Evolutionary conservation across 2,888 invertebrate genomes (phyloP), one percentile per base, ranked within the genome.

Genomic region (Rhogogaster chlorosoma): DNA sequence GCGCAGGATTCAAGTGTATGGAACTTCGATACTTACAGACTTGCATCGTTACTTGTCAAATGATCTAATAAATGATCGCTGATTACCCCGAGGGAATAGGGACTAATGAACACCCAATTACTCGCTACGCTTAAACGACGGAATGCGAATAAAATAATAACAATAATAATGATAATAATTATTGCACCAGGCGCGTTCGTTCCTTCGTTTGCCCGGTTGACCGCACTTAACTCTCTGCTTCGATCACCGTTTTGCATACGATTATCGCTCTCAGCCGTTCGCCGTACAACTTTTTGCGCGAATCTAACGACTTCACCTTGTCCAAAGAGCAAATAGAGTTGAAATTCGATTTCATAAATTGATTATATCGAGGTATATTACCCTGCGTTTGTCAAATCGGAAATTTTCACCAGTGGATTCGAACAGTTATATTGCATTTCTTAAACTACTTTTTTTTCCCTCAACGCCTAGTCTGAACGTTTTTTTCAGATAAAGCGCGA

Each of bases 201-300:
- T 53, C 53, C 12, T 49, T 75, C 75, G 75, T 75, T 75, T 49
- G 77, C 77, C 29, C 49, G 53, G 29, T 77, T 77, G 22, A 73
- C 22, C 71, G 38, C 71, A 73, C 42, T 73, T 73, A 73, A 49
- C 18, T 77, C 29, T 77, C 32, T 53, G 53, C 53, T 49, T n/a
- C 49, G 77, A 77, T 77, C 32, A 32, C 26, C 77, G 53, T 77
- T 77, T 77, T 77, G 77, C 77, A 77, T 77, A 77, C 53, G 77
- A 77, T 77, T 77, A 77, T 77, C 9, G 29, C 45, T 29, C 10
- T 26, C 6, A 73, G 22, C 71, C 61, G 61, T 42, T n/a, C n/a
- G 22, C 71, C n/a, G 38, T 36, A 38, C 42, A 3, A 42, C 12
- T 67, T 29, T 26, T 29, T 29, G 15, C 67, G 26, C 9, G 10